These are phyloP conservation scores for Apamea anceps DNA, from an alignment of 2,888 invertebrate genomes.

Conservation along the genomic window DNA sequence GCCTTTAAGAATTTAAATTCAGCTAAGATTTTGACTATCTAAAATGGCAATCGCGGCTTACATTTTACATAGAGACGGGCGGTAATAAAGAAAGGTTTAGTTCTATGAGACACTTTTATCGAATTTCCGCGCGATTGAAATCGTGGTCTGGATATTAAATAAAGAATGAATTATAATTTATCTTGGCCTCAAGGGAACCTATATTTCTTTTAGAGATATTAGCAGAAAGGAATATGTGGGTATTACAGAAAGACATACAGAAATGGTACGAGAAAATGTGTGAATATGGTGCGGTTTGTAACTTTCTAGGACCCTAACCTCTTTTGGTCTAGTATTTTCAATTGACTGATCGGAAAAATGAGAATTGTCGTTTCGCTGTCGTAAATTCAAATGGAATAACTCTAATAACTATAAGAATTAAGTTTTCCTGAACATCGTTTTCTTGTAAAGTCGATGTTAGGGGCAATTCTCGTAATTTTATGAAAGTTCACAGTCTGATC, in stretches of 20 bases:
- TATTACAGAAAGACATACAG: not conserved
- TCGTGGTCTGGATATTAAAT: constrained; percentile 11
- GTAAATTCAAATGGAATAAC: too few species aligned
- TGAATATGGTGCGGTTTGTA: too few species aligned
- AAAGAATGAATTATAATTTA: constrained; percentile 29
- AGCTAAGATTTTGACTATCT: not conserved
- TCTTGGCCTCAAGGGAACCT: not conserved
- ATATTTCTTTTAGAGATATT: not conserved
- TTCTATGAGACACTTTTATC: constrained; percentile 48
- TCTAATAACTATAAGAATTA: too few species aligned
- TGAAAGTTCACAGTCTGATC: too few species aligned
- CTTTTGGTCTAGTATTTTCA: too few species aligned
- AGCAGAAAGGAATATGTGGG: not conserved
- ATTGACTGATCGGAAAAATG: too few species aligned
- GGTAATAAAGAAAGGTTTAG: constrained; percentile 43
- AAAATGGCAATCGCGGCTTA: not conserved
- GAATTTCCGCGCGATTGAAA: constrained; percentile 30
- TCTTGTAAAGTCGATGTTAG: too few species aligned
- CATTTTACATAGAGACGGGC: constrained; percentile 3
- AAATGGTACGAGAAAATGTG: too few species aligned
- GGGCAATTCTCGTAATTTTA: too few species aligned
- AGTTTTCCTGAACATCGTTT: too few species aligned
- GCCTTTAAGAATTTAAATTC: constrained; percentile 1
- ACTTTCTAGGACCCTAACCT: too few species aligned
- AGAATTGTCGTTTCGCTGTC: too few species aligned